A percentile compares a stretch with the other conserved stretches of the same genome.
Evolutionary conservation across 1,140 invertebrate genomes (phyloP).

Genomic region (Drosophila mauritiana): DNA sequence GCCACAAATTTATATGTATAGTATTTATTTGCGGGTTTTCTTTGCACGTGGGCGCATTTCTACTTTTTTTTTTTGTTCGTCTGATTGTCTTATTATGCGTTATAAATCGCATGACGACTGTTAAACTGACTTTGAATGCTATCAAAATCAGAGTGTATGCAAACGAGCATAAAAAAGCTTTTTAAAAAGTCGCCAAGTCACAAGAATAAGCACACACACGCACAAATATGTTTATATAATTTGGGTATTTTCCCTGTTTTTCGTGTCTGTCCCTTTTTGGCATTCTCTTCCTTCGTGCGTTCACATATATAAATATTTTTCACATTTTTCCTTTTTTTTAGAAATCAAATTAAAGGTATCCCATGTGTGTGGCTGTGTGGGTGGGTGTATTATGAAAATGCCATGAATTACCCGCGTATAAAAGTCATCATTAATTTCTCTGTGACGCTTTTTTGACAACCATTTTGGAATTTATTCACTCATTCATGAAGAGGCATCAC

Average conservation of each 20-base stretch:
- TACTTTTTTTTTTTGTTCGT: not conserved
- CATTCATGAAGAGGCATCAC: slow-evolving; percentile 63
- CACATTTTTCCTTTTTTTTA: slow-evolving; percentile 61
- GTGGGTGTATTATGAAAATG: slow-evolving; percentile 77
- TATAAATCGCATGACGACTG: slow-evolving; percentile 71
- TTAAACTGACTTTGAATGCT: slow-evolving; percentile 75
- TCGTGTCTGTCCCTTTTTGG: slow-evolving; percentile 11
- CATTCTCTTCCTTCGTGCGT: slow-evolving; percentile 56
- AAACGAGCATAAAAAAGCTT: slow-evolving; percentile 79
- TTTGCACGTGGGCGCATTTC: slow-evolving; percentile 36
- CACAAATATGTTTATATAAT: slow-evolving; percentile 1
- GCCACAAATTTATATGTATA: slow-evolving; percentile 1
- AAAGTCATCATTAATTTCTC: slow-evolving; percentile 83
- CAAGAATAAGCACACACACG: slow-evolving; percentile 23
- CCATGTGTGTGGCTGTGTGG: slow-evolving; percentile 27
- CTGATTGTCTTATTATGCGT: slow-evolving; percentile 71
- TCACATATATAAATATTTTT: slow-evolving; percentile 63
- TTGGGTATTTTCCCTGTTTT: slow-evolving; percentile 19
- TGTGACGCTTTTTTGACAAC: slow-evolving; percentile 76
- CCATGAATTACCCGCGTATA: slow-evolving; percentile 80
- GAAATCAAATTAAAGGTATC: slow-evolving; percentile 79
- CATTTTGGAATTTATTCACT: slow-evolving; percentile 78
- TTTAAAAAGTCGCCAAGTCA: slow-evolving; percentile 66
- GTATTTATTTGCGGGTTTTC: slow-evolving; percentile 9
- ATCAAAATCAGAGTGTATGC: slow-evolving; percentile 68